Conservation (phyloP, 2,797 vertebrate genomes). For the Leucoraja ocellata region DNA sequence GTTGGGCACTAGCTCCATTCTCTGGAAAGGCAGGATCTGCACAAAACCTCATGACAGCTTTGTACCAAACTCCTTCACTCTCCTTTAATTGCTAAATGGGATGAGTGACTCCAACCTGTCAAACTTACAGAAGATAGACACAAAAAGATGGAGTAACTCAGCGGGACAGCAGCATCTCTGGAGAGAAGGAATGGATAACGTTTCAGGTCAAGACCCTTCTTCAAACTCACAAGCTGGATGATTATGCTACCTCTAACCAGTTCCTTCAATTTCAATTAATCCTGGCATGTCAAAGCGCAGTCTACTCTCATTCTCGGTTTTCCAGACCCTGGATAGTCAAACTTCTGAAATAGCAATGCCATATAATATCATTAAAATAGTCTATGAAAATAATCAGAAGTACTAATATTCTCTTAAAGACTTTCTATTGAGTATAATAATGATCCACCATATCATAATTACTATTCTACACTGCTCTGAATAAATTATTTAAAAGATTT, state of each 20-base stretch:
- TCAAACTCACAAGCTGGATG: not conserved
- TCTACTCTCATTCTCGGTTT: not conserved
- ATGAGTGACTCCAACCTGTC: no score
- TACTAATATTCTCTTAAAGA: not conserved
- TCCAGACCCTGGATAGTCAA: not conserved
- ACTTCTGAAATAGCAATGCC: not conserved
- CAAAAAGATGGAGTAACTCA: no score
- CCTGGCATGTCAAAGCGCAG: not conserved
- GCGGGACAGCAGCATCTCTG: no score
- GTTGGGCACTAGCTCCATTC: no score
- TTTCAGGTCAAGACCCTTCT: no score
- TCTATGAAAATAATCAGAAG: not conserved
- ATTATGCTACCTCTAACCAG: not conserved
- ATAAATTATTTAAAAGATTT: not conserved
- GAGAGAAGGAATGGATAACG: no score
- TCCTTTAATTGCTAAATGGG: no score
- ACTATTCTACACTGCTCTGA: not conserved
- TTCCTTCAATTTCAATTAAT: not conserved
- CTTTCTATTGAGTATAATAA: not conserved
- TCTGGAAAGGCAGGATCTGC: no score
- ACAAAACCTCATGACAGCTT: no score
- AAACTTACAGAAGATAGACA: no score
- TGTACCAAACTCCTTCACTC: no score
- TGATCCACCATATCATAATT: not conserved
- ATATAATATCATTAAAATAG: not conserved